Evolutionary conservation across 2,113 vertebrate species (phyloP).

Genomic region (Neotoma lepida): DNA sequence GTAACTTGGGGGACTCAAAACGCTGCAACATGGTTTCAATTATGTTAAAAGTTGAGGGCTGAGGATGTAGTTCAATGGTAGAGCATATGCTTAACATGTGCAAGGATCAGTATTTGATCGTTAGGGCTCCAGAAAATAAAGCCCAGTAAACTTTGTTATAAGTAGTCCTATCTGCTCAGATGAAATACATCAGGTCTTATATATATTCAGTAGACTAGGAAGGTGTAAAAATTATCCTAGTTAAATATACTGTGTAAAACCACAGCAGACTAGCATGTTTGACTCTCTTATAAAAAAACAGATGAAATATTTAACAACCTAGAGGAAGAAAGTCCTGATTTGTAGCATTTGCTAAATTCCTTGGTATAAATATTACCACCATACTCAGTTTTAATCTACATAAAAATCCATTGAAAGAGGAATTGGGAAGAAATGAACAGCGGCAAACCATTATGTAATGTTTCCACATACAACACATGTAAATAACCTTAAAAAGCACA

Average conservation of each 20-base stretch:
- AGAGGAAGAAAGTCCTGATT: background rate
- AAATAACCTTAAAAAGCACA: conserved; percentile 43
- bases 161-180: background rate
- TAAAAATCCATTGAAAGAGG: background rate
- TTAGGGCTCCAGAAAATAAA: background rate
- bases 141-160: conserved; percentile 1
- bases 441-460: background rate
- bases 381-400: conserved; percentile 1
- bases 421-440: conserved; percentile 1
- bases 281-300: conserved; percentile 4
- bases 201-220: conserved; percentile 33
- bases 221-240: background rate
- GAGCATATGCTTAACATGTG: background rate
- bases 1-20: conserved; percentile 39
- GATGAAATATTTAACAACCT: conserved; percentile 47
- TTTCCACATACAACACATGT: background rate
- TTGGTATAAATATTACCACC: conserved; percentile 37
- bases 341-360: conserved; percentile 38
- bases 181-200: conserved; percentile 3
- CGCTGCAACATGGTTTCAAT: background rate
- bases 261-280: background rate
- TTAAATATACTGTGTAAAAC: background rate
- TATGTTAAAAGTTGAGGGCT: conserved; percentile 5
- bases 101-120: background rate
- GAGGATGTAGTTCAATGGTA: background rate